Evolutionary conservation across 1,140 invertebrate genomes (phyloP).

Genomic region (Melitaea cinxia): DNA sequence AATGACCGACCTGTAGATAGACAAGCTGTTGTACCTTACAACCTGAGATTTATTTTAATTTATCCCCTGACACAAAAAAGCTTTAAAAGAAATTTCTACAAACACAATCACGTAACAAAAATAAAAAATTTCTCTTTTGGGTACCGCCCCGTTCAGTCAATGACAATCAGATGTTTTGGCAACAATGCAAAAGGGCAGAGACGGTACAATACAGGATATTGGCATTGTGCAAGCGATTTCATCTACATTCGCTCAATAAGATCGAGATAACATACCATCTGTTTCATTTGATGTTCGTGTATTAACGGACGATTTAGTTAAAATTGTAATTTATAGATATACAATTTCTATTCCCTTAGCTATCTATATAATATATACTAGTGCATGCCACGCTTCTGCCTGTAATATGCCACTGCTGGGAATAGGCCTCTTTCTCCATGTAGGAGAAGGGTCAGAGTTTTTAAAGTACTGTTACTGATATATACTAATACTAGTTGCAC

Average conservation of each 20-base stretch:
- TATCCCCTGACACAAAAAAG: not conserved
- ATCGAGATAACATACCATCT: conserved; percentile 31
- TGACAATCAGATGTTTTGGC: conserved; percentile 42
- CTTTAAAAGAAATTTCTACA: not conserved
- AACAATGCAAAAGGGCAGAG: conserved; percentile 38
- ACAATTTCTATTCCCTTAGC: too few relatives aligned
- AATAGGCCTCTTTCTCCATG: too few relatives aligned
- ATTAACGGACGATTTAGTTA: not conserved
- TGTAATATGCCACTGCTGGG: too few relatives aligned
- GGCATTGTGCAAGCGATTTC: conserved; percentile 41
- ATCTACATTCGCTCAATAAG: conserved; percentile 31
- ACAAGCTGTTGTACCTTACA: too few relatives aligned
- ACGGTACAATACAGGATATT: conserved; percentile 28
- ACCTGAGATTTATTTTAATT: too few relatives aligned
- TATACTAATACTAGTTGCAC: too few relatives aligned
- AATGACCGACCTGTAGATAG: too few relatives aligned
- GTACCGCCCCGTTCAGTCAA: not conserved
- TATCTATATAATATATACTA: too few relatives aligned
- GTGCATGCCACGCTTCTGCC: too few relatives aligned
- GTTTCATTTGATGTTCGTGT: too few relatives aligned
- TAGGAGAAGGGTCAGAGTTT: too few relatives aligned
- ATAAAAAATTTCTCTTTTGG: not conserved
- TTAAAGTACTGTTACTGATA: too few relatives aligned
- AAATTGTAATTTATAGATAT: not conserved
- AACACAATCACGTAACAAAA: not conserved